A percentile compares a stretch with the other conserved stretches of the same genome.
These are phyloP conservation scores for Adrianichthys oophorus DNA, from an alignment of 2,797 vertebrate species.

Conservation along the genomic window DNA sequence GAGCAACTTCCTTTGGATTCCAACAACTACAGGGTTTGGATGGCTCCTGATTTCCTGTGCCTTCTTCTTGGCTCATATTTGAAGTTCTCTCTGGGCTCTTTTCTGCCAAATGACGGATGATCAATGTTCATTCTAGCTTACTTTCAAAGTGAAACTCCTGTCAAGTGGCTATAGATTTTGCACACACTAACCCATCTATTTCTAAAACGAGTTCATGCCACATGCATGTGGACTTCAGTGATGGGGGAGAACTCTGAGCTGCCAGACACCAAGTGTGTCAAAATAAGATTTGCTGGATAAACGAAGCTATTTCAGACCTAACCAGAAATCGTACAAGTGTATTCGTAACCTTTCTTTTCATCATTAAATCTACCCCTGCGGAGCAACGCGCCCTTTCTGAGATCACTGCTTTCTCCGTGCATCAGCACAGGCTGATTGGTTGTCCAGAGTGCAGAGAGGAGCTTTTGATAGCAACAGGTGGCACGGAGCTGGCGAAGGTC, in stretches of 20 bases:
- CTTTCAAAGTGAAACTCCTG: constrained; percentile 27
- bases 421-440: constrained; percentile 36
- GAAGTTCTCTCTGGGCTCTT: constrained; percentile 37
- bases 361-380: constrained; percentile 20
- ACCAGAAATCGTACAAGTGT: constrained; percentile 8
- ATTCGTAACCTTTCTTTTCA: constrained; percentile 17
- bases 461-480: constrained; percentile 59
- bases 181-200: constrained; percentile 18
- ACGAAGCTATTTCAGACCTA: constrained; percentile 17
- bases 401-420: constrained; percentile 25
- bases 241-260: neutral
- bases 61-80: constrained; percentile 44
- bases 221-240: neutral
- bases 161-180: constrained; percentile 47
- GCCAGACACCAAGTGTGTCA: constrained; percentile 5
- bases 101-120: constrained; percentile 63
- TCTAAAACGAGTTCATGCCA: neutral
- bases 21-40: constrained; percentile 50
- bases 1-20: constrained; percentile 39
- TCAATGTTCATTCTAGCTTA: constrained; percentile 50
- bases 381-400: constrained; percentile 5
- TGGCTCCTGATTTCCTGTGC: constrained; percentile 55
- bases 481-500: constrained; percentile 52
- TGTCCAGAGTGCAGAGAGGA: constrained; percentile 27
- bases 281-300: constrained; percentile 3